Evolutionary conservation across 2,888 invertebrate genomes (phyloP).

Genomic region (Tenthredo livida): DNA sequence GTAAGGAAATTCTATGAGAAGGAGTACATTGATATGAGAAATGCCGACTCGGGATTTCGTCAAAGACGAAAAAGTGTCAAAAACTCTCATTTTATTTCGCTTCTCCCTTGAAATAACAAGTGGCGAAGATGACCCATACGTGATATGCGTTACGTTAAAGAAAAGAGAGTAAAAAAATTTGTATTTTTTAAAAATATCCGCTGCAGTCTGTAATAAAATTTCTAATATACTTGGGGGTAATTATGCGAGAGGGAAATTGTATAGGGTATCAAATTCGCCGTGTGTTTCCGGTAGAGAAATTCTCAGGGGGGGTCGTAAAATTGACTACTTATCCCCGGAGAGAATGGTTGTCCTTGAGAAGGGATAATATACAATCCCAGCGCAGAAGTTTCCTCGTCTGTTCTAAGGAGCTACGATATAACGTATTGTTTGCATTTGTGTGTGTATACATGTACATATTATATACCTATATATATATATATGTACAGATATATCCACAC

Average conservation of each 20-base stretch:
- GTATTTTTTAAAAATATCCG: not conserved
- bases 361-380: constrained; percentile 41
- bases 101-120: not conserved
- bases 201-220: constrained; percentile 10
- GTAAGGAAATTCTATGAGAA: constrained; percentile 18
- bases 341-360: constrained; percentile 40
- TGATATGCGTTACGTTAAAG: not conserved
- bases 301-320: constrained; percentile 30
- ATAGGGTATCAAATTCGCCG: constrained; percentile 39
- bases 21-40: constrained; percentile 6
- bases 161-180: not conserved
- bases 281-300: constrained; percentile 35
- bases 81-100: constrained; percentile 6
- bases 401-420: constrained; percentile 35
- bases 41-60: not conserved
- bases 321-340: constrained; percentile 45
- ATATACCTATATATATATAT: not conserved
- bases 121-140: not conserved
- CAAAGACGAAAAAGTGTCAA: not conserved
- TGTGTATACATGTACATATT: not conserved
- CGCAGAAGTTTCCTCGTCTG: constrained; percentile 46
- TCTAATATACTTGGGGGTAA: not conserved
- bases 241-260: constrained; percentile 36
- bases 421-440: constrained; percentile 40
- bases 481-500: not conserved